Evolutionary conservation across 2,113 vertebrate genomes (phyloP).

Genomic region (Protobothrops flavoviridis): DNA sequence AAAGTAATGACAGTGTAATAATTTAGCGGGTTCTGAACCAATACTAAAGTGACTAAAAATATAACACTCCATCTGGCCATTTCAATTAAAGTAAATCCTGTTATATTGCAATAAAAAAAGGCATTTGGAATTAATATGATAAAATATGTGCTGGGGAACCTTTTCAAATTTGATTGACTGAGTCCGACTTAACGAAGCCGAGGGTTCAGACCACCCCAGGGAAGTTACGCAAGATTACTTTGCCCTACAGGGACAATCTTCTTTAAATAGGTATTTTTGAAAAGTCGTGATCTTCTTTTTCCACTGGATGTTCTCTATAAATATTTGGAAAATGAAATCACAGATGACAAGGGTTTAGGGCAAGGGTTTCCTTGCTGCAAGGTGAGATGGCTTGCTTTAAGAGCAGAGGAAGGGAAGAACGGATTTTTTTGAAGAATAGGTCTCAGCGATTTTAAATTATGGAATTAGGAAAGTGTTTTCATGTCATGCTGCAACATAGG

Average conservation of each 20-base stretch:
- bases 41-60: conserved; percentile 44
- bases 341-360: neutral
- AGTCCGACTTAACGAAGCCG: conserved; percentile 11
- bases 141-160: conserved; percentile 30
- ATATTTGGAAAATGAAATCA: conserved; percentile 57
- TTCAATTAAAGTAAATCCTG: conserved; percentile 51
- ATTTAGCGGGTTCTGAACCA: conserved; percentile 41
- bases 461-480: neutral
- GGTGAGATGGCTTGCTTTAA: neutral
- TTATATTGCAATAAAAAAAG: conserved; percentile 24
- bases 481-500: neutral
- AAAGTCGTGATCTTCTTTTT: conserved; percentile 57
- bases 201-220: conserved; percentile 19
- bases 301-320: conserved; percentile 50
- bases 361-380: neutral
- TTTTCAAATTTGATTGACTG: conserved; percentile 35
- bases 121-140: conserved; percentile 42
- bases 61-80: conserved; percentile 33
- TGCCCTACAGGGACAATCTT: conserved; percentile 41
- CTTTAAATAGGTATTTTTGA: conserved; percentile 60
- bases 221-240: conserved; percentile 48
- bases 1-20: conserved; percentile 40
- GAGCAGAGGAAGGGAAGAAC: conserved; percentile 8
- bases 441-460: neutral
- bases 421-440: neutral